A percentile compares a stretch with the other conserved stretches of the same genome.
Conservation (phyloP, 2,888 invertebrate species). For the Athalia rosae region DNA sequence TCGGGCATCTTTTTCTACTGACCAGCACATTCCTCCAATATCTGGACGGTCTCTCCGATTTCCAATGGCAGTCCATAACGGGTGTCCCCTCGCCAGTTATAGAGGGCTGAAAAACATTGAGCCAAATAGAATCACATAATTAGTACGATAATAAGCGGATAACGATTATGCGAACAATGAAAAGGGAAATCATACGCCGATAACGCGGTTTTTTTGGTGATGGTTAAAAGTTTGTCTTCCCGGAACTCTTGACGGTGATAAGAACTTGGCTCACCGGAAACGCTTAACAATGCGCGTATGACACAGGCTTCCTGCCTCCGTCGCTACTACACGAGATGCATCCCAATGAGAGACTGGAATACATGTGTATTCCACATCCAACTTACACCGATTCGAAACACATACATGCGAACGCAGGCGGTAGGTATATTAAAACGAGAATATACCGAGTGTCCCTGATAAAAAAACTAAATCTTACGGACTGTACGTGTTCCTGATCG, state of each 20-base stretch:
- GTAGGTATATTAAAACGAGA: too few species aligned
- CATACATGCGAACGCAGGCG: background rate
- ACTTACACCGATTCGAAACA: background rate
- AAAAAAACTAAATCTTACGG: too few species aligned
- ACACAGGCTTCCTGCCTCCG: slow-evolving; percentile 69
- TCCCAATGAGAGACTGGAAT: slow-evolving; percentile 65
- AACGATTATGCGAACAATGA: background rate
- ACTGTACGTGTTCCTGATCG: too few species aligned
- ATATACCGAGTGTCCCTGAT: too few species aligned
- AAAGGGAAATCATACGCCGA: background rate
- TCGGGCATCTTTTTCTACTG: slow-evolving; percentile 54
- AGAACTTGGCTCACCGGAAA: slow-evolving; percentile 66
- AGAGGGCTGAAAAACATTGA: slow-evolving; percentile 83
- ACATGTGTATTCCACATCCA: background rate
- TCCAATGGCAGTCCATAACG: slow-evolving; percentile 88
- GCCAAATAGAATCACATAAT: background rate
- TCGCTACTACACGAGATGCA: slow-evolving; percentile 68
- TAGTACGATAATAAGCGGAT: background rate
- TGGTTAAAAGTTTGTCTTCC: slow-evolving; percentile 12
- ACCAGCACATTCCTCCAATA: slow-evolving; percentile 92
- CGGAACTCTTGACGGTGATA: slow-evolving; percentile 51
- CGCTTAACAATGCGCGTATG: slow-evolving; percentile 70
- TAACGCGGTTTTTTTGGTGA: too few species aligned
- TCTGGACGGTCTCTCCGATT: slow-evolving; percentile 94
- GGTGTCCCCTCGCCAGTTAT: slow-evolving; percentile 91